Evolutionary conservation across 2,797 vertebrate species (phyloP), one percentile per base, ranked within the genome.

Genomic region (Alauda arvensis): DNA sequence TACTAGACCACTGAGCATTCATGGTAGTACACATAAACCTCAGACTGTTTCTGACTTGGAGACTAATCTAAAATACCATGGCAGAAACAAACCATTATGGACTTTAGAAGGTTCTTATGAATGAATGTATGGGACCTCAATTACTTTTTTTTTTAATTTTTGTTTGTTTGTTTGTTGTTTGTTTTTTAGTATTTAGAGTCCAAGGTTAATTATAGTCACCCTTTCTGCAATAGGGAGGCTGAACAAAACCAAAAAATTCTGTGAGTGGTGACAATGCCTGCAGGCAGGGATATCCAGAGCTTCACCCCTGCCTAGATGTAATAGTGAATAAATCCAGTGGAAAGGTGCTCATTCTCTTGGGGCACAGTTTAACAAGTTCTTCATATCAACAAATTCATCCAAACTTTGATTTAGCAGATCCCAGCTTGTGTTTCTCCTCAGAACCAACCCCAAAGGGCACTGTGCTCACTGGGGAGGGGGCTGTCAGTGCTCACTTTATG

Each of bases 401-500:
- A 1, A 51, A 48, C 3, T 16, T 55, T 37, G 66, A 40, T 34
- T 31, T 49, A 17, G 18, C 31, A 59, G 34, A 39, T 24, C 34
- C 20, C 15, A 79, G 17, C 15, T 37, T 13, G 2, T 33, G 17
- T 16, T 74, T 53, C 23, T 52, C 39, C 67, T 62, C 34, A 61
- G 57, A 56, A 23, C 3, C 40, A 63, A 12, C 9, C 7, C 8
- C 0, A 0, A 14, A 25, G 6, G 28, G 29, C n/a, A 59, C 15
- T 2, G 0, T 12, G 33, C 26, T 62, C 6, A 6, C 34, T 52
- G 3, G 12, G 29, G 31, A 81, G 48, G 0, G 0, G 28, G 23
- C 24, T 56, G 29, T 11, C 57, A 42, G 34, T 3, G 1, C 21
- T 71, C 3, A 1, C 25, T 46, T 68, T 4, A 1, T 51, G 25